These are phyloP conservation scores for Amphibalanus amphitrite DNA, from an alignment of 1,140 invertebrate species.

Conservation along the genomic window DNA sequence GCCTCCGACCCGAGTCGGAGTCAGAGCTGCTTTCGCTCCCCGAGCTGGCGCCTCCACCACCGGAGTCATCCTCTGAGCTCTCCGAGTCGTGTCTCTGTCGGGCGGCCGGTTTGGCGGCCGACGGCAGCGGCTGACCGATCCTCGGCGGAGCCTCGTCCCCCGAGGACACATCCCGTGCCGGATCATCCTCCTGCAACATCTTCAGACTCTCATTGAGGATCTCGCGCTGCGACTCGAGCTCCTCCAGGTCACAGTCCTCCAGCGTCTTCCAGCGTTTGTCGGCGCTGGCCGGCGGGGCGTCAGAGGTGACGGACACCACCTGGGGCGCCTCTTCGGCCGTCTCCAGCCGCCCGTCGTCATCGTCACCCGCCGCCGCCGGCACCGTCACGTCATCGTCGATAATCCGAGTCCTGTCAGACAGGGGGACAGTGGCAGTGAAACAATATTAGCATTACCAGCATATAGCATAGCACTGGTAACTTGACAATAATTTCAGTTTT, in stretches of 20 bases:
- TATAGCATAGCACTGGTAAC: too few species aligned
- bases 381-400: not conserved
- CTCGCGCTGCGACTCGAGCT: constrained; percentile 8
- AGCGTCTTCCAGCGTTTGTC: constrained; percentile 11
- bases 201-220: constrained; percentile 6
- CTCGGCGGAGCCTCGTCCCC: constrained; percentile 9
- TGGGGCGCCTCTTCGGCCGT: constrained; percentile 8
- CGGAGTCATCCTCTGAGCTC: constrained; percentile 14
- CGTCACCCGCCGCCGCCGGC: not conserved
- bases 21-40: constrained; percentile 17
- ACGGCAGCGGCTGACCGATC: not conserved
- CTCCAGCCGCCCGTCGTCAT: not conserved
- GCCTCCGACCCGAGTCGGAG: constrained; percentile 21
- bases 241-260: constrained; percentile 6
- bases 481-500: too few species aligned
- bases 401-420: constrained; percentile 6
- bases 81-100: constrained; percentile 17
- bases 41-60: constrained; percentile 21
- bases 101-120: constrained; percentile 9
- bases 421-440: constrained; percentile 5
- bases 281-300: not conserved
- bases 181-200: constrained; percentile 6
- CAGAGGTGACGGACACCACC: constrained; percentile 5
- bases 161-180: constrained; percentile 11
- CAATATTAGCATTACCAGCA: too few species aligned